A percentile compares a stretch with the other conserved stretches of the same genome.
Conservation (phyloP, 2,797 vertebrate species). For the Dendrocincla fuliginosa region DNA sequence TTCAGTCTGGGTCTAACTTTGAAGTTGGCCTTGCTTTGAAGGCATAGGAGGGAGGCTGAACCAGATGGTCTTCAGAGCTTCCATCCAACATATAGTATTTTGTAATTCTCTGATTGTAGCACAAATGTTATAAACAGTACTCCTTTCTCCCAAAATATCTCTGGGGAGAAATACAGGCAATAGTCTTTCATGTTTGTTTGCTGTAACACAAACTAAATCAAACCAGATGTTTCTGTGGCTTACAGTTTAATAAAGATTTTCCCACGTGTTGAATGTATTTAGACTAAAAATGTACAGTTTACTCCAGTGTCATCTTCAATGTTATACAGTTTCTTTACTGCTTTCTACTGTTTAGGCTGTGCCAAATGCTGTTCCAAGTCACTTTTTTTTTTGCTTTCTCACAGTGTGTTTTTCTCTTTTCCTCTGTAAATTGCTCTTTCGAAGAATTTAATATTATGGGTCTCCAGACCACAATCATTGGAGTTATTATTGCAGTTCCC, state of each 20-base stretch:
- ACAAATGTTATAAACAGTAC: not conserved
- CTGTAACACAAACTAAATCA: slow-evolving; percentile 12
- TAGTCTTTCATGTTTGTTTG: slow-evolving; percentile 23
- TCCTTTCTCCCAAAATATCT: not conserved
- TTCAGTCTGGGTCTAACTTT: not conserved
- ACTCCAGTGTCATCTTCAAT: not conserved
- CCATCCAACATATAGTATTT: not conserved
- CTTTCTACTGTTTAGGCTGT: not conserved
- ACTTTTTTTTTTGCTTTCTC: not conserved
- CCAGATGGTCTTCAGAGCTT: not conserved
- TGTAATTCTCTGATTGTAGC: slow-evolving; percentile 2
- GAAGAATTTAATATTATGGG: not conserved
- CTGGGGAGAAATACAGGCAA: not conserved
- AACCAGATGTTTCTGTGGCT: slow-evolving; percentile 48
- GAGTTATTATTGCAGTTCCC: not conserved
- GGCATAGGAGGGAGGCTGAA: not conserved
- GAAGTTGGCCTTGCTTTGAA: slow-evolving; percentile 4
- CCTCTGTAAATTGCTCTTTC: not conserved
- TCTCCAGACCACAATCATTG: not conserved
- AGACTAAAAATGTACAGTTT: slow-evolving; percentile 25
- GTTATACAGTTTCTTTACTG: not conserved
- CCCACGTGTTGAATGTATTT: slow-evolving; percentile 19
- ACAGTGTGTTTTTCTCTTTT: not conserved
- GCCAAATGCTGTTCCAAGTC: not conserved
- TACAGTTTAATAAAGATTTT: slow-evolving; percentile 43